Conservation (phyloP, 2,797 vertebrate genomes). For the Nyctibius grandis region DNA sequence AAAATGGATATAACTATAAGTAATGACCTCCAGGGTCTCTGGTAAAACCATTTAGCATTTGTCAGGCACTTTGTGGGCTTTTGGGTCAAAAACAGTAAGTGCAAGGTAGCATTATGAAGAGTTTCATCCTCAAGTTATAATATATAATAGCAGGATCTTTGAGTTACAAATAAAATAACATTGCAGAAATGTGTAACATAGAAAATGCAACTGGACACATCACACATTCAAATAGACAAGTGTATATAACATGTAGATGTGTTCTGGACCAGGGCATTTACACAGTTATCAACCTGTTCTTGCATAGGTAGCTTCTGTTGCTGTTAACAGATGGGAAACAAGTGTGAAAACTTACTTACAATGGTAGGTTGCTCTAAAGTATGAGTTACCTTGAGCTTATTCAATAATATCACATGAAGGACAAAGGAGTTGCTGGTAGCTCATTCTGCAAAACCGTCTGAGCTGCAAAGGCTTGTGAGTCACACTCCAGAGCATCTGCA, state of each 20-base stretch:
- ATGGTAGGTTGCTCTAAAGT: neutral
- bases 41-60: slow-evolving; percentile 34
- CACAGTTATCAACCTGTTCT: neutral
- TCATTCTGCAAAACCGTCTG: neutral
- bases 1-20: slow-evolving; percentile 35
- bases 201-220: neutral
- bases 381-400: neutral
- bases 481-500: slow-evolving; percentile 36
- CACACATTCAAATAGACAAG: neutral
- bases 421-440: neutral
- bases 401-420: neutral
- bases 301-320: neutral
- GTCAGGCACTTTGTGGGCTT: slow-evolving; percentile 19
- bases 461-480: slow-evolving; percentile 36
- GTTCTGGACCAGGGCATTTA: neutral
- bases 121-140: slow-evolving; percentile 19
- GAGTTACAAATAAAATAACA: neutral
- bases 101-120: slow-evolving; percentile 34
- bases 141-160: neutral
- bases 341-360: neutral
- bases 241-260: neutral
- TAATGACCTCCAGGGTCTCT: slow-evolving; percentile 33
- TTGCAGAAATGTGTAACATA: neutral
- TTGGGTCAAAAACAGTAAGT: slow-evolving; percentile 21
- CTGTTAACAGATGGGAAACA: neutral